Base-by-base conservation (phyloP, 2,113 vertebrate species). In the Sprattus sprattus region DNA sequence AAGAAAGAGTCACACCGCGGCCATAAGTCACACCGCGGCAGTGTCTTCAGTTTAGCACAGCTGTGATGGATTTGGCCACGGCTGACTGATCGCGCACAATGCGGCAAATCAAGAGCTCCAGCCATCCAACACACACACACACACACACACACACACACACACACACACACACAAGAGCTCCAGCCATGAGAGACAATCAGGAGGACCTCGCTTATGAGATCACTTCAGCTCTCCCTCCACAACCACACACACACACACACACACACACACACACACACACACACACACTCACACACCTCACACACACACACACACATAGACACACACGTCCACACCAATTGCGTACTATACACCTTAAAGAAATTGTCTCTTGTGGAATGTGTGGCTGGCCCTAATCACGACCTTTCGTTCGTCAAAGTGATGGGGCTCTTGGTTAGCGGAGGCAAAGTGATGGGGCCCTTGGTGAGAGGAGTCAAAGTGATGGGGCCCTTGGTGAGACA, bases 131-230 rank as follows among this genome's bases (percentile, higher is more conserved):
- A n/a, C n/a, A n/a, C n/a, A n/a, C n/a, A n/a, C n/a, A n/a, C n/a
- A n/a, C n/a, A n/a, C n/a, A n/a, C n/a, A n/a, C n/a, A n/a, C n/a
- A n/a, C n/a, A n/a, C n/a, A n/a, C n/a, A n/a, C n/a, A n/a, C n/a
- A n/a, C n/a, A n/a, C n/a, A n/a, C n/a, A n/a, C n/a, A n/a, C n/a
- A n/a, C 75, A 81, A 86, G 82, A 49, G 85, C 81, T 22, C 25
- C 81, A 86, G 85, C 87, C 90, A 75, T 89, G 90, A 88, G 86
- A 91, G 87, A 88, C 82, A 49, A 86, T 80, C 82, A 64, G 78
- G 80, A 84, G 86, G 85, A 32, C 80, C 85, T 86, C 47, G 86
- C 84, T 86, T 88, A 86, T 87, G 86, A 86, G 75, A 89, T 45
- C 49, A 54, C 45, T 86, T 75, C 78, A 71, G 67, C 78, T 46